These are phyloP conservation scores for Rotaria sp. DNA, from an alignment of 2,888 invertebrate genomes.

Conservation along the genomic window DNA sequence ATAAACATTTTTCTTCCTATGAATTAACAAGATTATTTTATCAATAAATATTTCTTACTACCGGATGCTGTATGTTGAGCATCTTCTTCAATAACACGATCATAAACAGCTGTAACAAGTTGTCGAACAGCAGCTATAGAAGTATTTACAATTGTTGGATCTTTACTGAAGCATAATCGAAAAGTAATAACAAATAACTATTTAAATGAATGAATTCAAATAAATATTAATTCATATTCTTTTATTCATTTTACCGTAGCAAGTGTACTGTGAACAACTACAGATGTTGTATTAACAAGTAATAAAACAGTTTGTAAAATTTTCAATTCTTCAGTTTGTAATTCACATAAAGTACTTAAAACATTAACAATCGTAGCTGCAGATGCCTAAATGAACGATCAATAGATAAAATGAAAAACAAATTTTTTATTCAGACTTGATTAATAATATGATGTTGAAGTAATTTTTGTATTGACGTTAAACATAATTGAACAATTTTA, in stretches of 20 bases:
- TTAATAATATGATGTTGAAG: conserved; percentile 61
- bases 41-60: background rate
- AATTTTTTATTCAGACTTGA: conserved; percentile 45
- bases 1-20: too few relatives aligned
- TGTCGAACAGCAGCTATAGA: conserved; percentile 95
- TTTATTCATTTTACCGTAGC: conserved; percentile 68
- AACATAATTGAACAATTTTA: conserved; percentile 84
- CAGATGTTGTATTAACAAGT: conserved; percentile 82
- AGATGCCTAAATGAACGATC: conserved; percentile 36
- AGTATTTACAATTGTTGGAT: conserved; percentile 87
- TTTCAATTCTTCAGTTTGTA: conserved; percentile 87
- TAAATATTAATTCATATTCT: conserved; percentile 43
- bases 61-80: conserved; percentile 40
- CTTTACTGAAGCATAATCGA: conserved; percentile 59
- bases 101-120: conserved; percentile 70
- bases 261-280: conserved; percentile 85
- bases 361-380: conserved; percentile 82
- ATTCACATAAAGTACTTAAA: conserved; percentile 83
- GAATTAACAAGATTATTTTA: too few relatives aligned
- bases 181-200: conserved; percentile 37
- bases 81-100: conserved; percentile 56
- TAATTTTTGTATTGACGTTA: conserved; percentile 84
- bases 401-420: background rate
- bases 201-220: background rate
- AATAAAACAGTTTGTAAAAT: conserved; percentile 88